Conservation (phyloP, 2,797 vertebrate genomes). For the Liparis tanakae region DNA sequence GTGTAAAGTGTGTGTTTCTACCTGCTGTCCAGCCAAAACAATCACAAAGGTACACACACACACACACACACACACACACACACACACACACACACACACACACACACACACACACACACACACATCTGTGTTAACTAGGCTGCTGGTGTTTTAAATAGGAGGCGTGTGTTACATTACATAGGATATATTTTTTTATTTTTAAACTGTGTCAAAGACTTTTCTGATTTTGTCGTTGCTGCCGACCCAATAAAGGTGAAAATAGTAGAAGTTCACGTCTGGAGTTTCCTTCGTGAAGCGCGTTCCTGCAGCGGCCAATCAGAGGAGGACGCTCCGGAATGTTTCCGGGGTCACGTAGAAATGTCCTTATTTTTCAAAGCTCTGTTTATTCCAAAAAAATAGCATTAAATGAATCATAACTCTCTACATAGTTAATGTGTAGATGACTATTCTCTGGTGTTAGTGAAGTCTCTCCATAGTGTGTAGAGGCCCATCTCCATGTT, state of each 20-base stretch:
- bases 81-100: conserved; percentile 67
- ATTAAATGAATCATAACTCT: too few species aligned
- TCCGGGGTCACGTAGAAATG: too few species aligned
- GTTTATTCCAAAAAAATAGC: too few species aligned
- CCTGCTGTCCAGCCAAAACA: conserved; percentile 72
- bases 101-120: conserved; percentile 59
- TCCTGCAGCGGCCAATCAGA: conserved; percentile 3
- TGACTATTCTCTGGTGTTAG: too few species aligned
- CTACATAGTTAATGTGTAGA: too few species aligned
- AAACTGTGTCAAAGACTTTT: conserved; percentile 78
- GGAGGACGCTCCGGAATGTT: too few species aligned
- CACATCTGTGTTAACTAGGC: conserved; percentile 73
- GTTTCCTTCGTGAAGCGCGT: conserved; percentile 44
- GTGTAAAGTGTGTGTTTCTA: conserved; percentile 75
- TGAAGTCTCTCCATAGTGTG: too few species aligned
- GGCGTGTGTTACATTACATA: conserved; percentile 74
- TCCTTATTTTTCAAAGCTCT: too few species aligned
- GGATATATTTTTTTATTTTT: conserved; percentile 85
- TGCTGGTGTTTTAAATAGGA: conserved; percentile 76
- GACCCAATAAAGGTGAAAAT: conserved; percentile 83
- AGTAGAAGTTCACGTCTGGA: conserved; percentile 51
- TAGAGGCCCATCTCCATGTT: too few species aligned
- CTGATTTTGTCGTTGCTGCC: conserved; percentile 83
- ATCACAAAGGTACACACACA: conserved; percentile 57
- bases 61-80: conserved; percentile 50